These are phyloP conservation scores for Theonella swinhoei DNA, from an alignment of 37 sponge, comb jelly and placozoan genomes.

Conservation along the genomic window DNA sequence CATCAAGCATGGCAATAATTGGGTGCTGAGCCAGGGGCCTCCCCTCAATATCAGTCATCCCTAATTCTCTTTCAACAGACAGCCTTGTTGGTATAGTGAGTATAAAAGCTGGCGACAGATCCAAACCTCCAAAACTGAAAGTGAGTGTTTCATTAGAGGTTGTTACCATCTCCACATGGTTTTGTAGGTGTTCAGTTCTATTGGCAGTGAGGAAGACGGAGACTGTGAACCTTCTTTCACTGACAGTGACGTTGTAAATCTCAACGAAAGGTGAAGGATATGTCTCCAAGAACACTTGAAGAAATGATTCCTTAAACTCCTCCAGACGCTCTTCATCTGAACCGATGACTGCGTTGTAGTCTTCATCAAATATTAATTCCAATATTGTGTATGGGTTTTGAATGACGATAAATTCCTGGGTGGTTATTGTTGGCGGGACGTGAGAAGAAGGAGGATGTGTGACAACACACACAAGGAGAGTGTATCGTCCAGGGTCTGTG, in stretches of 20 bases:
- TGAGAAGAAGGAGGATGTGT: conserved; percentile 43
- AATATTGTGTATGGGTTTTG: conserved; percentile 7
- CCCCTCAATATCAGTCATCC: conserved; percentile 26
- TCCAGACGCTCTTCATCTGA: background rate
- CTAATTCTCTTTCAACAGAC: background rate
- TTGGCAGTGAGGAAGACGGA: conserved; percentile 28
- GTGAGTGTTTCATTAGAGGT: conserved; percentile 6
- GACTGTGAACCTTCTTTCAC: conserved; percentile 45
- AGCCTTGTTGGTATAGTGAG: conserved; percentile 40
- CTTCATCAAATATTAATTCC: conserved; percentile 30
- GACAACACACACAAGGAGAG: conserved; percentile 16
- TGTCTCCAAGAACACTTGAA: background rate
- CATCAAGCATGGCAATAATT: conserved; percentile 56
- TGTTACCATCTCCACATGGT: background rate
- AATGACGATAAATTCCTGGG: conserved; percentile 8
- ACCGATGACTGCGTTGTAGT: conserved; percentile 16
- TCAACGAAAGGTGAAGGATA: conserved; percentile 12
- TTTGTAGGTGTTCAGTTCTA: background rate
- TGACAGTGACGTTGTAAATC: conserved; percentile 27
- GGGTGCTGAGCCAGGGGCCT: background rate
- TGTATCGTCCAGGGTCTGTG: conserved; percentile 9
- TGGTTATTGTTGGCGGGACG: background rate
- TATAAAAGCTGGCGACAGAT: conserved; percentile 3
- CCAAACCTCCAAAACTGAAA: conserved; percentile 22
- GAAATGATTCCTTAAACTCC: conserved; percentile 32